Percentiles rank a stretch among this genome's conserved stretches.
phyloP scores from a whole-genome alignment of 2,888 invertebrate genomes.

The Lordiphosa fenestrarum region DNA sequence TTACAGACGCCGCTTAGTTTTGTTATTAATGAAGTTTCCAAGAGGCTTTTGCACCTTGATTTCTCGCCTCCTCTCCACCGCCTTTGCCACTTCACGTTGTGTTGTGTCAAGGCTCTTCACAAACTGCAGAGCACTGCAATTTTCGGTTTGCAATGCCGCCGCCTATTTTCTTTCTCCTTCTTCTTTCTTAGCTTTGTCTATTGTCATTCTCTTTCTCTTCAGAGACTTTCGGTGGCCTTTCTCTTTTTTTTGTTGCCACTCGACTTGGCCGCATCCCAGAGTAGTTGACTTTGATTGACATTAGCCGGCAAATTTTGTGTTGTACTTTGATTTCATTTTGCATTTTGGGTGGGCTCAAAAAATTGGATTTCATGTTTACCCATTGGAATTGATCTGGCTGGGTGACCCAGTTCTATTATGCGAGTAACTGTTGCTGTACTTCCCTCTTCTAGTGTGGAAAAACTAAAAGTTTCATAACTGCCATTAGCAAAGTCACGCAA shows the following conservation, averaged over 20 bases:
- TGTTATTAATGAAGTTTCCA: slow-evolving; percentile 69
- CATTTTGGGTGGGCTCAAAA: slow-evolving; percentile 34
- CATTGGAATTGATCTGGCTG: slow-evolving; percentile 5
- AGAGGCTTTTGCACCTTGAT: slow-evolving; percentile 44
- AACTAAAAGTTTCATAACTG: slow-evolving; percentile 14
- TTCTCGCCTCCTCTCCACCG: slow-evolving; percentile 14
- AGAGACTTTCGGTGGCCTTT: slow-evolving; percentile 15
- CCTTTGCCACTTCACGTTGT: slow-evolving; percentile 21
- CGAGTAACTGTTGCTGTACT: not conserved
- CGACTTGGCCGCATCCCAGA: slow-evolving; percentile 50
- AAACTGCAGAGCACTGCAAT: slow-evolving; percentile 40
- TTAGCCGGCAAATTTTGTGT: slow-evolving; percentile 52
- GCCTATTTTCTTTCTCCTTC: slow-evolving; percentile 9
- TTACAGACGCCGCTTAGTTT: slow-evolving; percentile 54
- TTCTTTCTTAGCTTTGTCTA: slow-evolving; percentile 13
- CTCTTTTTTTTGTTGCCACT: slow-evolving; percentile 66
- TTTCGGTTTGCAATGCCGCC: slow-evolving; percentile 28
- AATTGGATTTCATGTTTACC: slow-evolving; percentile 1
- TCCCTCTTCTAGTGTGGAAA: not conserved
- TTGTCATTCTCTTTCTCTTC: slow-evolving; percentile 33
- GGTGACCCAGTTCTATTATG: not conserved
- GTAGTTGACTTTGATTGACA: slow-evolving; percentile 66
- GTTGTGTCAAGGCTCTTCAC: slow-evolving; percentile 33
- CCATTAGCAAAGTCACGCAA: slow-evolving; percentile 47
- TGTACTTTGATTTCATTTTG: slow-evolving; percentile 47